Evolutionary conservation across 1,140 invertebrate genomes (phyloP), one percentile per base, ranked within the genome.

Genomic region (Leptinotarsa defecta): DNA sequence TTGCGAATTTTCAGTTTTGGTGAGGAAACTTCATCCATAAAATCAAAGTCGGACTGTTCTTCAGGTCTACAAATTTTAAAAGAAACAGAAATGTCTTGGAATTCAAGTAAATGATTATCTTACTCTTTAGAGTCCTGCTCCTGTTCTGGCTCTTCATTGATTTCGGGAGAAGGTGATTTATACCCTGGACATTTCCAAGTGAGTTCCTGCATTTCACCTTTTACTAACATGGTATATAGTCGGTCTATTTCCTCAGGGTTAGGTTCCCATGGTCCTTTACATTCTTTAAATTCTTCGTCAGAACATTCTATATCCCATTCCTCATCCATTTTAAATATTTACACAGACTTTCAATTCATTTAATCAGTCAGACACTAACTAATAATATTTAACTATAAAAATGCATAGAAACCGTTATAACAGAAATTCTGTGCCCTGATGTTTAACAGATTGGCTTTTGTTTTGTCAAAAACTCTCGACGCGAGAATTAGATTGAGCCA

Each of bases 11-110:
- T 89, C 62, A 92, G 81, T 76, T 89, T 87, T 22, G 91, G 88
- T 3, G 90, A 91, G 65, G 88, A 89, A 81, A 91, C 90, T 85
- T 93, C 92, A 77, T 93, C 92, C 90, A 92, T 91, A 73, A 93
- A 94, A 85, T 93, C 92, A 84, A 93, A 93, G 81, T 93, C 91
- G 0, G 91, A 91, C 80, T 89, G 89, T 76, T 91, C 90, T 82
- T 91, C 91, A 22, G 73, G 64, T 67, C 83, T 85, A 65, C 34
- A 43, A 65, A 65, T 19, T 65, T 24, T 34, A 65, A 34, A 65
- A 20, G 27, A 6, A 6, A 8, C 1, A 4, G 4, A 5, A 3
- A 20, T 34, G 0, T 34, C 6, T 24, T 17, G 27, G 15, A 13
- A 22, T 24, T 24, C 17, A 52, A 65, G 20, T 8, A 64, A 15